Percentiles rank a stretch among this genome's conserved stretches.
These are phyloP conservation scores for Cotesia typhae DNA, from an alignment of 1,140 invertebrate species.

Conservation along the genomic window DNA sequence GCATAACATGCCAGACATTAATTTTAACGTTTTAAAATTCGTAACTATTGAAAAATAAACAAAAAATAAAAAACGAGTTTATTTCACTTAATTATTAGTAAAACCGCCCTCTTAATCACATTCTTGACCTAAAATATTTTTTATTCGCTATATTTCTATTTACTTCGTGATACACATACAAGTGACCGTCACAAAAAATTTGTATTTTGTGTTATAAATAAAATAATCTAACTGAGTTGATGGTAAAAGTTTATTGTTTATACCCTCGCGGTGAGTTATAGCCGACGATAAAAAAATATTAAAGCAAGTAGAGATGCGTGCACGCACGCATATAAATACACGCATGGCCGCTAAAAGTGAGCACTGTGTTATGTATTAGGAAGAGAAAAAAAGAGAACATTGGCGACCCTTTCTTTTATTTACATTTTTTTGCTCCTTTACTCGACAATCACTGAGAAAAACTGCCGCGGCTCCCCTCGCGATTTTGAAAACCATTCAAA, in stretches of 20 bases:
- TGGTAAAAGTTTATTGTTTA: conserved; percentile 21
- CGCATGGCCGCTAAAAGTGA: conserved; percentile 3
- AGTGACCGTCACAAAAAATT: too few relatives aligned
- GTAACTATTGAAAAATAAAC: neutral
- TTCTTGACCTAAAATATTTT: too few relatives aligned
- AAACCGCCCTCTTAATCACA: too few relatives aligned
- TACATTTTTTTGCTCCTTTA: conserved; percentile 16
- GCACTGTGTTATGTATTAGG: too few relatives aligned
- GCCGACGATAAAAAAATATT: conserved; percentile 21
- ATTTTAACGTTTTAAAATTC: neutral
- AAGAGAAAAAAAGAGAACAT: too few relatives aligned
- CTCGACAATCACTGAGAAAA: conserved; percentile 6
- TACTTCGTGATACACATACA: too few relatives aligned
- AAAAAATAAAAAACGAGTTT: neutral
- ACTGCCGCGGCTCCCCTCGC: neutral
- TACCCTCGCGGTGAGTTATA: conserved; percentile 17
- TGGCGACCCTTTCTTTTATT: conserved; percentile 9
- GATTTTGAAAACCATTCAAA: conserved; percentile 13
- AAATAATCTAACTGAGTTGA: neutral
- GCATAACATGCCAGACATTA: neutral
- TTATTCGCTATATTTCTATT: too few relatives aligned
- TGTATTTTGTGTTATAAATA: neutral
- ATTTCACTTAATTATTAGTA: too few relatives aligned
- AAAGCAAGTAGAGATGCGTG: neutral
- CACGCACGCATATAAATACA: conserved; percentile 8